Evolutionary conservation across 1,140 invertebrate genomes (phyloP).

Genomic region (Lethrus apterus): DNA sequence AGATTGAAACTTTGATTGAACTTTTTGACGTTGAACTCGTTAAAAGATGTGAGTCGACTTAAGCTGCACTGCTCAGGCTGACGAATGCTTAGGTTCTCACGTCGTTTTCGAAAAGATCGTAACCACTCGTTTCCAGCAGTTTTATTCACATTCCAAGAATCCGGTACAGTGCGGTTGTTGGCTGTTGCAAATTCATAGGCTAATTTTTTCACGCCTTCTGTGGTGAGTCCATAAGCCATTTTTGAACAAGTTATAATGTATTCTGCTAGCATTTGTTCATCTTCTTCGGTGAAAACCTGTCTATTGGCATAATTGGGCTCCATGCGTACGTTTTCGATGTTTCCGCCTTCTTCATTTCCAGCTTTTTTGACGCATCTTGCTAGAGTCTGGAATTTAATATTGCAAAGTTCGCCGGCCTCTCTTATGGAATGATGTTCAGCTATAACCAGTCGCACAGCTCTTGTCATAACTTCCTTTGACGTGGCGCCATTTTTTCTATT

Average conservation of each 20-base stretch:
- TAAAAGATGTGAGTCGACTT: constrained; percentile 7
- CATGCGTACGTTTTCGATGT: too few species aligned
- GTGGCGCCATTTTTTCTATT: constrained; percentile 5
- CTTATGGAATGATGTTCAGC: neutral
- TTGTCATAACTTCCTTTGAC: neutral
- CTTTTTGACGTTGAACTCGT: constrained; percentile 9
- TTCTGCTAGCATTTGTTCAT: constrained; percentile 3
- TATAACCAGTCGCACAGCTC: neutral
- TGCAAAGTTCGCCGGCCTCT: neutral
- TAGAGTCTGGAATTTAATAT: constrained; percentile 4
- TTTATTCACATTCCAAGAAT: neutral
- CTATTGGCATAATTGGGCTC: neutral
- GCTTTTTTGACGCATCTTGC: constrained; percentile 1
- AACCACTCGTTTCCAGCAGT: constrained; percentile 1
- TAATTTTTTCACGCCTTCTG: constrained; percentile 10
- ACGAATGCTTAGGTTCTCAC: constrained; percentile 1
- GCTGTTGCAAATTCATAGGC: neutral
- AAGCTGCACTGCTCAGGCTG: constrained; percentile 6
- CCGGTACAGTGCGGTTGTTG: neutral
- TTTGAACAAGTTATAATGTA: constrained; percentile 7
- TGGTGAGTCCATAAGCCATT: constrained; percentile 4
- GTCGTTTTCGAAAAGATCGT: neutral
- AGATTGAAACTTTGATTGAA: too few species aligned
- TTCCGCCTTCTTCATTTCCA: neutral
- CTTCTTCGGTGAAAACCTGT: constrained; percentile 1